Evolutionary conservation across 2,797 vertebrate species (phyloP), one percentile per base, ranked within the genome.

Genomic region (Varecia variegata): DNA sequence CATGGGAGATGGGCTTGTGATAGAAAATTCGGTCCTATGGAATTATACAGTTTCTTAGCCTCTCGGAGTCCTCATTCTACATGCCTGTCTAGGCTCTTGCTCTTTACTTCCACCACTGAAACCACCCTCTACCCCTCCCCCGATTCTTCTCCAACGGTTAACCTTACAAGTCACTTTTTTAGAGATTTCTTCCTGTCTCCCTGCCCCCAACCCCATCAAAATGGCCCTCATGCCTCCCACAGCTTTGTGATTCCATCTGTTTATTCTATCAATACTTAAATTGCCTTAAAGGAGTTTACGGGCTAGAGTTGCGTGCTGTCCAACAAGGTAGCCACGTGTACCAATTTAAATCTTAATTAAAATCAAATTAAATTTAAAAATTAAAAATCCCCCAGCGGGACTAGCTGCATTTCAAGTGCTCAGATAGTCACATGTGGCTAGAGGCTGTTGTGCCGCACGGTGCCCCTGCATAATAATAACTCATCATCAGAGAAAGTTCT

Each of bases 261-360:
- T 65, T 27, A 14, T 85, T 85, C 23, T 73, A 9, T 95, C 38
- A 38, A 21, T 45, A 15, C 30, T 62, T 45, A 85, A 45, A 7
- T 21, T 67, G 5, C 35, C 30, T 89, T 76, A 32, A 25, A 77
- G 17, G 12, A n/a, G 30, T 32, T 58, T 70, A 56, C 43, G 6
- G 17, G 4, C 25, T 60, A 60, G n/a, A 38, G 35, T 25, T 52
- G n/a, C 23, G n/a, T 77, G 5, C 18, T 20, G 35, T 23, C 14
- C n/a, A 56, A 58, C 25, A 58, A 12, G 32, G 27, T 25, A 23
- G 60, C 62, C 17, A 3, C 9, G 23, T 32, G 14, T 81, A 4
- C 35, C 32, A 71, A 35, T 70, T 90, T 82, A 86, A 80, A 83
- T 87, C 74, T 54, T 68, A 70, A 90, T 52, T 79, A 79, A 87